A percentile compares a stretch with the other conserved stretches of the same genome.
These are phyloP conservation scores for Struthidea cinerea DNA, from an alignment of 2,113 vertebrate species.

Conservation along the genomic window DNA sequence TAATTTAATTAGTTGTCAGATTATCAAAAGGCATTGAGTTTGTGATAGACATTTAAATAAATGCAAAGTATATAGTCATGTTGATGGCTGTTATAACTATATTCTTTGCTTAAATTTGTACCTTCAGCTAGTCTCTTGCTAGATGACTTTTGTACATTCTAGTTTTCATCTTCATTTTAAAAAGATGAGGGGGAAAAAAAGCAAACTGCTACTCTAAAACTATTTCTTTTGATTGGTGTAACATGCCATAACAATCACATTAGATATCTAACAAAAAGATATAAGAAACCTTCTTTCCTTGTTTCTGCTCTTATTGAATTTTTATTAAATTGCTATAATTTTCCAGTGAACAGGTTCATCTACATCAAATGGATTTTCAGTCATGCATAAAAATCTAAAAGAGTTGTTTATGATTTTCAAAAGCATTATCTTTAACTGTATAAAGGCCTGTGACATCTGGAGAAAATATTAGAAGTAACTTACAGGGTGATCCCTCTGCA, in stretches of 20 bases:
- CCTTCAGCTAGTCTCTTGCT: conserved; percentile 61
- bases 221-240: conserved; percentile 67
- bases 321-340: conserved; percentile 78
- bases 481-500: conserved; percentile 90
- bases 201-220: conserved; percentile 68
- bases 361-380: conserved; percentile 72
- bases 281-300: conserved; percentile 66
- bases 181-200: conserved; percentile 66
- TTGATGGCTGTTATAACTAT: conserved; percentile 59
- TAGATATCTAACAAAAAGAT: conserved; percentile 70
- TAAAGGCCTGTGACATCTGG: conserved; percentile 36
- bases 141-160: conserved; percentile 67
- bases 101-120: conserved; percentile 66
- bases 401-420: conserved; percentile 63
- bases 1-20: conserved; percentile 72
- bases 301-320: conserved; percentile 68
- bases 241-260: conserved; percentile 69
- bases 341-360: conserved; percentile 76
- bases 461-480: conserved; percentile 64
- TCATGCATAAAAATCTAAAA: conserved; percentile 72
- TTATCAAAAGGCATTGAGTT: conserved; percentile 66
- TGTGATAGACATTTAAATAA: conserved; percentile 70
- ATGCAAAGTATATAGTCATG: conserved; percentile 59
- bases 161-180: conserved; percentile 66
- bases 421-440: conserved; percentile 58